Base-by-base conservation (phyloP, 1,140 invertebrate genomes). In the Drosophila paulistorum region DNA sequence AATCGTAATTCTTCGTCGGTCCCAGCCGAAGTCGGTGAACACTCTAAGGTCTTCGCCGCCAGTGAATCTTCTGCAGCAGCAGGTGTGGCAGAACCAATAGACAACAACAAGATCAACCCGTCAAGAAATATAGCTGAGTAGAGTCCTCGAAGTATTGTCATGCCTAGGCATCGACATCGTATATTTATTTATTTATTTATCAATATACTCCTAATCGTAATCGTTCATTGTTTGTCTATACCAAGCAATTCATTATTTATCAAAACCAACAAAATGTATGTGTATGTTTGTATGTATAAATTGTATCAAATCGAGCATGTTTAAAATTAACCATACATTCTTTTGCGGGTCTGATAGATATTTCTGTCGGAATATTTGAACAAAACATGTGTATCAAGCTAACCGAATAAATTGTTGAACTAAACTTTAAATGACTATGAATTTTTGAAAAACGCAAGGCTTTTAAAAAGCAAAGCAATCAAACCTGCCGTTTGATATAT, bases 141-240 rank as follows among this genome's bases (percentile, higher is more conserved):
- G 30, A 63, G 7, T 17, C 23, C n/a, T n/a, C 5, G 9, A 48
- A 26, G 23, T 33, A 61, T 14, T 48, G 14, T n/a, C 30, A 13
- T 23, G 9, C 14, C 9, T 23, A 23, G 9, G 17, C 9, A 23
- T 51, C 0, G 45, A 9, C 45, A 51, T 51, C 45, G 10, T 68
- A 41, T 51, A 68, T 35, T 68, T 58, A 65, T 60, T 42, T 61
- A 33, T 67, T 69, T 54, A 65, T 57, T 55, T 63, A 65, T 70
- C 39, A 65, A 64, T 65, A 62, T 65, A 48, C 26, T 33, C 37
- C 39, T 35, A 39, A 63, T 11, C 45, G 61, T 63, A 63, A 10
- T 48, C 42, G 61, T 63, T 63, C 30, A 30, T 61, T 63, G 42
- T 63, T 63, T 63, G 41, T 48, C n/a, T 63, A 30, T 30, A 48